phyloP scores from a whole-genome alignment of 1,140 invertebrate genomes.

The Lordiphosa clarofinis region DNA sequence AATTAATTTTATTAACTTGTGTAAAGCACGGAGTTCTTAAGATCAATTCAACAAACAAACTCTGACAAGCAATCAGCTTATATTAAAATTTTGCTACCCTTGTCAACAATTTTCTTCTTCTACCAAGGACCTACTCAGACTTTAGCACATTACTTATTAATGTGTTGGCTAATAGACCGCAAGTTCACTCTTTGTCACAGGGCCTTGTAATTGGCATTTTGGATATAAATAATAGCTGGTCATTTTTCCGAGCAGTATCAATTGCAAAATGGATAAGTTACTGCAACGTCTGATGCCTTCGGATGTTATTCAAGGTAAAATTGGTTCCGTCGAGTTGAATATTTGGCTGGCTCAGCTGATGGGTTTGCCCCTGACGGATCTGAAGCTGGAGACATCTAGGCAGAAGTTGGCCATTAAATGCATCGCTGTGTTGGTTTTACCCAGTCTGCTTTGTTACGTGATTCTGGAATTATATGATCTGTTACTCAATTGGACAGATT shows the following conservation, averaged over 20 bases:
- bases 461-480: slow-evolving; percentile 53
- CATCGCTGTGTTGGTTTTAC: slow-evolving; percentile 14
- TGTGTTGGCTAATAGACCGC: no score
- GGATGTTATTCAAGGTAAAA: slow-evolving; percentile 32
- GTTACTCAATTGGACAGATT: slow-evolving; percentile 37
- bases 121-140: no score
- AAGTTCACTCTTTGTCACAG: no score
- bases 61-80: no score
- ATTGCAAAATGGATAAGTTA: slow-evolving; percentile 31
- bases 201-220: no score
- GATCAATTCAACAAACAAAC: no score
- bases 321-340: slow-evolving; percentile 64
- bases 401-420: slow-evolving; percentile 12
- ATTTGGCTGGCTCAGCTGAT: slow-evolving; percentile 48
- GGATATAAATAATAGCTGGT: not conserved
- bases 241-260: not conserved
- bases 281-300: slow-evolving; percentile 42
- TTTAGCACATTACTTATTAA: no score
- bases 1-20: no score
- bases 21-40: no score
- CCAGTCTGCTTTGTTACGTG: slow-evolving; percentile 34
- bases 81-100: no score
- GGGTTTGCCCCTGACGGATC: slow-evolving; percentile 49
- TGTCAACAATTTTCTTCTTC: no score
- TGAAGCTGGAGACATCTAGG: slow-evolving; percentile 33